Conservation (phyloP, 2,797 vertebrate species). For the Apogon hyalosoma region DNA sequence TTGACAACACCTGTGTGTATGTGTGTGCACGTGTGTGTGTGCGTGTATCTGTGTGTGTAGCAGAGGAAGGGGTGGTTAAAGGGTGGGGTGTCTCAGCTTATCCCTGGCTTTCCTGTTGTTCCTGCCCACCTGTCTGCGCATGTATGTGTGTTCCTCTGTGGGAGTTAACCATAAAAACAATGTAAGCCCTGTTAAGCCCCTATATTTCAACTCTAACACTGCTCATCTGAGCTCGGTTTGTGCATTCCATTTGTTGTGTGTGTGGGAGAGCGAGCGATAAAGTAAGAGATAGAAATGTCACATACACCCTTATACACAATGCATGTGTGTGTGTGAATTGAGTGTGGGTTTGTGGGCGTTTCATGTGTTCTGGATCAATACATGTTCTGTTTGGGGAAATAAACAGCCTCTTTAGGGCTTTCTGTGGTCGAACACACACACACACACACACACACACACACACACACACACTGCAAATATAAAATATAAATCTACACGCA, state of each 20-base stretch:
- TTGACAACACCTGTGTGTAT: constrained; percentile 9
- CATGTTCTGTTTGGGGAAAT: constrained; percentile 67
- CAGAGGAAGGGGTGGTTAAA: too few relatives aligned
- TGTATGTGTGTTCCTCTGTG: constrained; percentile 45
- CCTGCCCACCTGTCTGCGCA: constrained; percentile 48
- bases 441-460: constrained; percentile 3
- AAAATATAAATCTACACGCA: background rate
- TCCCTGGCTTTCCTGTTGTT: constrained; percentile 50
- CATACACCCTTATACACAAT: constrained; percentile 17
- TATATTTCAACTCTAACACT: constrained; percentile 66
- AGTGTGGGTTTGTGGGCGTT: constrained; percentile 47
- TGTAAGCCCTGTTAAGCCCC: constrained; percentile 70
- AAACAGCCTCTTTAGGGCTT: constrained; percentile 51
- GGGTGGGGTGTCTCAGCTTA: constrained; percentile 30
- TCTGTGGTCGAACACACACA: constrained; percentile 25
- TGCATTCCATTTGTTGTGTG: constrained; percentile 38
- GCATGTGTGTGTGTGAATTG: background rate
- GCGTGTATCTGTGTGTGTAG: constrained; percentile 6
- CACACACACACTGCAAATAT: background rate
- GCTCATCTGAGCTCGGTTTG: constrained; percentile 58
- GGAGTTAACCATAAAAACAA: constrained; percentile 70
- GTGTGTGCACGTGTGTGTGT: constrained; percentile 5
- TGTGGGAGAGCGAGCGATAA: constrained; percentile 55
- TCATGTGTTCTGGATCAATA: constrained; percentile 67
- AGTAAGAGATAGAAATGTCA: constrained; percentile 41